phyloP scores from a whole-genome alignment of 2,888 invertebrate species.

The Bimastos eiseni region DNA sequence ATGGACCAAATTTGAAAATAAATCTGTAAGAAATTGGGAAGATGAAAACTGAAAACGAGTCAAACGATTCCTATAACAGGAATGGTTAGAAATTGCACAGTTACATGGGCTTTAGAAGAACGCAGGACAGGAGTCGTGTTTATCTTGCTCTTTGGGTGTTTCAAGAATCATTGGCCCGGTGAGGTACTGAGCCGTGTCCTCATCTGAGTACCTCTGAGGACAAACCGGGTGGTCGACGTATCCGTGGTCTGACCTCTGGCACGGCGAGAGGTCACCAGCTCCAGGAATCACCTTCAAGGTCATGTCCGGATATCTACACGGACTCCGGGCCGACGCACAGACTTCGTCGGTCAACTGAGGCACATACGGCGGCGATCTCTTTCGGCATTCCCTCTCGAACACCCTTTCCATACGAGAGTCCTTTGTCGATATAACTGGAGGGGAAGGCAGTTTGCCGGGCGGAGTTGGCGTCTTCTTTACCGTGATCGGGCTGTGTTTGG shows the following conservation, averaged over 20 bases:
- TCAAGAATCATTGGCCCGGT: conserved; percentile 4
- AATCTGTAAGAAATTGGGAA: not conserved
- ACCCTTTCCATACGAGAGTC: not conserved
- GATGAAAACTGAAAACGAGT: not conserved
- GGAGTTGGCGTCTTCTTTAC: not conserved
- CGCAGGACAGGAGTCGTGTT: not conserved
- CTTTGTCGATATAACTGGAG: not conserved
- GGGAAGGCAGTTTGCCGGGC: not conserved
- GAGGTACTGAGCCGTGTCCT: conserved; percentile 22
- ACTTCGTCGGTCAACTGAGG: not conserved
- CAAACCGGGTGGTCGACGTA: not conserved
- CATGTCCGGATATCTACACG: not conserved
- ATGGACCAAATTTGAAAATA: not conserved
- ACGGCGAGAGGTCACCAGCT: not conserved
- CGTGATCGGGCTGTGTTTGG: not conserved
- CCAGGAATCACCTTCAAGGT: not conserved
- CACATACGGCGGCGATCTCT: not conserved
- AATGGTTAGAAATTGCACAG: not conserved
- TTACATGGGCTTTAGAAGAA: not conserved
- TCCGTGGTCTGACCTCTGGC: not conserved
- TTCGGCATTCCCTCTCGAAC: not conserved
- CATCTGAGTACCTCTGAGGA: not conserved
- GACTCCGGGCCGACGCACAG: not conserved
- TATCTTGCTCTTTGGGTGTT: not conserved
- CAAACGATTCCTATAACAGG: not conserved